Base-by-base conservation (phyloP, 2,113 vertebrate species). In the Columbina picui region DNA sequence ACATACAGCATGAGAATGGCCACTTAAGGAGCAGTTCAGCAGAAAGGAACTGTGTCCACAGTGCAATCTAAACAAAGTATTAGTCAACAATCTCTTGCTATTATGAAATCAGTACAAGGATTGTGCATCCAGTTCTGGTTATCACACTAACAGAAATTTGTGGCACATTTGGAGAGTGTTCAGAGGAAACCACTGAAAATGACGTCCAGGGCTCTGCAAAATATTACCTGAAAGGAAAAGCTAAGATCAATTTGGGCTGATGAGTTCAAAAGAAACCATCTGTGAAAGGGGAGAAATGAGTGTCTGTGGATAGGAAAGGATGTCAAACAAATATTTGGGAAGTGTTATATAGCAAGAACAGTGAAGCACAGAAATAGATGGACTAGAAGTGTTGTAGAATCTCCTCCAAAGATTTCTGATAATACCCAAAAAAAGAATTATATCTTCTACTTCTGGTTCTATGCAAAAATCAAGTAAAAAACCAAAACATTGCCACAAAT, bases 391-490 rank as follows among this genome's bases (percentile, higher is more conserved):
- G 32, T 2, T 93, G 50, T 52, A 82, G 73, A 70, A 45, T 38
- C 32, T 55, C n/a, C 59, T 76, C 27, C 47, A 65, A 17, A 56
- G 41, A 39, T 78, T 91, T 88, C 56, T 60, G 75, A 91, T 92
- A 96, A 91, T 3, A 38, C 4, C 4, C 83, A 14, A 26, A 11
- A 10, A 15, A n/a, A 41, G 43, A 18, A 49, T 12, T 49, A 39
- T 63, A 87, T 12, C 41, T 84, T 69, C 39, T 79, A n/a, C 38
- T 30, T 50, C 87, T 53, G 88, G 47, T 84, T 94, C 80, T 86
- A 2, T 7, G 52, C 61, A 96, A 79, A 96, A 87, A 20, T 77
- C 5, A 97, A 97, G 89, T 85, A 45, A 88, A 95, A 94, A 89
- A 78, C 12, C 12, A 84, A 89, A 95, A 50, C 63, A 71, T 85